Evolutionary conservation across 2,113 vertebrate species (phyloP), one percentile per base, ranked within the genome.

Genomic region (Formicarius rufipectus): DNA sequence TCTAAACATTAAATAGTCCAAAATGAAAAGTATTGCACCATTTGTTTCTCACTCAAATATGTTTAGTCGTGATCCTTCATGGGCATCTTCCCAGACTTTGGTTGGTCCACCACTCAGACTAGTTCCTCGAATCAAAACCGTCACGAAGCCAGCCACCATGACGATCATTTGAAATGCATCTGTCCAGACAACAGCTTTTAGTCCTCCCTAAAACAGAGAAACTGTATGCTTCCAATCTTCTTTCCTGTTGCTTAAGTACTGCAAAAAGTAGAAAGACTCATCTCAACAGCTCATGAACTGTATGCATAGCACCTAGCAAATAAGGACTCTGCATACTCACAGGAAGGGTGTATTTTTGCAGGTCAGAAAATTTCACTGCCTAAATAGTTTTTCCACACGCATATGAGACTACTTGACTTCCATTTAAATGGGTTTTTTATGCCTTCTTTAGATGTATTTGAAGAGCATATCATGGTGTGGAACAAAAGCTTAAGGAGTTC

Each of bases 141-240:
- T 91, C 75, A 98, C 60, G 35, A 99, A 99, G 77, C 98, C 98
- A 94, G 77, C 92, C 76, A 99, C 74, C 98, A 98, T 99, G 81
- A 98, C 97, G 63, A 98, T 45, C 98, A 99, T 98, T 98, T 99
- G 98, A 98, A 98, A 99, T 33, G 98, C 98, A 94, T 99, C 99
- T 88, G 98, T 98, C 99, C 98, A 99, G 89, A 99, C 98, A 68
- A 98, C 98, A 49, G 99, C 98, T 95, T 99, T 98, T 93, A 99
- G 87, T 87, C 98, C 98, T 91, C 98, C 98, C 98, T 98, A 84
- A 62, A 96, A 97, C 23, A 68, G 37, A 97, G 40, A 97, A 96
- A 59, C 37, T 21, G 2, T 28, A 12, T 33, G 31, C 4, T 37
- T 10, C 25, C 52, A 42, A 24, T 58, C 47, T 45, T 63, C 39